Evolutionary conservation across 92 coral and sea anemone genomes (phyloP).

Genomic region (Blastomussa wellsi): DNA sequence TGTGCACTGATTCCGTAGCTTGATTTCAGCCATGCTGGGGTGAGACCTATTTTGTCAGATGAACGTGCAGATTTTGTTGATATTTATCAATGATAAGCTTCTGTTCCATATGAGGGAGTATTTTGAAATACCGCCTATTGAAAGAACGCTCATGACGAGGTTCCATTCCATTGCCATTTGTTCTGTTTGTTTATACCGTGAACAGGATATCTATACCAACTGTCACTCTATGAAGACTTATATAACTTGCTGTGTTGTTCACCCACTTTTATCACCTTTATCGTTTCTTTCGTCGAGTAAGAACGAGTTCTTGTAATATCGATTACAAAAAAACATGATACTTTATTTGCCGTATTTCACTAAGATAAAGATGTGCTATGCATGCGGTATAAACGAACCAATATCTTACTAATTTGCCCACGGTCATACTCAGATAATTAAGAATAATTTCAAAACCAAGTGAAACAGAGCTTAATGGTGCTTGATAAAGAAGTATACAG

Average conservation of each 20-base stretch:
- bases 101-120: background rate
- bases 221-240: background rate
- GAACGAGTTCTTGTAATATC: background rate
- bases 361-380: background rate
- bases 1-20: no score
- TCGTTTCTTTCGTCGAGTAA: background rate
- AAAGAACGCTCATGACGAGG: background rate
- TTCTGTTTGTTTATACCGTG: background rate
- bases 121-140: background rate
- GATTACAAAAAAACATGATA: background rate
- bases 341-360: no score
- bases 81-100: background rate
- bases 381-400: background rate
- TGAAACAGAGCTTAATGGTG: background rate
- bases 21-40: background rate
- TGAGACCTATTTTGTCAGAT: background rate
- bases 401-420: background rate
- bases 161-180: background rate
- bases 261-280: background rate
- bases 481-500: background rate
- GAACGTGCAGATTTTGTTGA: background rate
- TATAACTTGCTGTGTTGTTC: background rate
- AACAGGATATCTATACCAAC: background rate
- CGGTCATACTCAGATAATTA: background rate
- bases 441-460: background rate